Percentiles rank a stretch among this genome's conserved stretches.
phyloP scores from a whole-genome alignment of 2,797 vertebrate genomes.

The Microctenopoma stevenorrisi region DNA sequence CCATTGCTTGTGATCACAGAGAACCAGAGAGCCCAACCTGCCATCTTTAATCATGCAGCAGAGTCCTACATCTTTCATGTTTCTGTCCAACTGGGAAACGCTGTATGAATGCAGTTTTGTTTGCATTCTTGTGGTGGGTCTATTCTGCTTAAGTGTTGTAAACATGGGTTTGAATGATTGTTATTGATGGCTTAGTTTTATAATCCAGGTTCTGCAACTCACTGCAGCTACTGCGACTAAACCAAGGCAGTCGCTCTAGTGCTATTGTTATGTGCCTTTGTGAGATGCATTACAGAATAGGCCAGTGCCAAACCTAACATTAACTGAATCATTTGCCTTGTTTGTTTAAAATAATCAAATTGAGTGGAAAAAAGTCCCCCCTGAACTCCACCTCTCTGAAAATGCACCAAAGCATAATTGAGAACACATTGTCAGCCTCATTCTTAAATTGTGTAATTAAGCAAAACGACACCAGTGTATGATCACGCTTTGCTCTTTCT shows the following conservation, averaged over 20 bases:
- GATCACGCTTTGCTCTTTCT: constrained; percentile 26
- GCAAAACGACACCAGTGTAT: constrained; percentile 42
- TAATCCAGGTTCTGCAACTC: constrained; percentile 5
- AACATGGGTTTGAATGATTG: constrained; percentile 43
- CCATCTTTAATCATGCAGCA: constrained; percentile 53
- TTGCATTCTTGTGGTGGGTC: constrained; percentile 23
- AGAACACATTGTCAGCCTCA: constrained; percentile 47
- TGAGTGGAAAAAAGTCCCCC: constrained; percentile 38
- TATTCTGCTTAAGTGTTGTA: constrained; percentile 27
- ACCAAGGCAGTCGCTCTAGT: constrained; percentile 4
- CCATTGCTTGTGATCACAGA: constrained; percentile 40
- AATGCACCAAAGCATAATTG: constrained; percentile 45
- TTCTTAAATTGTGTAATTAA: constrained; percentile 58
- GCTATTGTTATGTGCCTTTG: constrained; percentile 7
- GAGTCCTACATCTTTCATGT: constrained; percentile 38
- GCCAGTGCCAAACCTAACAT: constrained; percentile 19
- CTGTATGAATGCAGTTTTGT: constrained; percentile 37
- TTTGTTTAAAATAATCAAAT: constrained; percentile 46
- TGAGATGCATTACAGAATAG: constrained; percentile 18
- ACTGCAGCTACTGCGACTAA: not conserved
- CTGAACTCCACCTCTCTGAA: constrained; percentile 23
- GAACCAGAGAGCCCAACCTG: constrained; percentile 33
- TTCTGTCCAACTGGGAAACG: constrained; percentile 20
- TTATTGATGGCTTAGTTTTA: constrained; percentile 39
- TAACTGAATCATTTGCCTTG: constrained; percentile 23